Base-by-base conservation (phyloP, 2,888 invertebrate species). In the Erannis defoliaria region DNA sequence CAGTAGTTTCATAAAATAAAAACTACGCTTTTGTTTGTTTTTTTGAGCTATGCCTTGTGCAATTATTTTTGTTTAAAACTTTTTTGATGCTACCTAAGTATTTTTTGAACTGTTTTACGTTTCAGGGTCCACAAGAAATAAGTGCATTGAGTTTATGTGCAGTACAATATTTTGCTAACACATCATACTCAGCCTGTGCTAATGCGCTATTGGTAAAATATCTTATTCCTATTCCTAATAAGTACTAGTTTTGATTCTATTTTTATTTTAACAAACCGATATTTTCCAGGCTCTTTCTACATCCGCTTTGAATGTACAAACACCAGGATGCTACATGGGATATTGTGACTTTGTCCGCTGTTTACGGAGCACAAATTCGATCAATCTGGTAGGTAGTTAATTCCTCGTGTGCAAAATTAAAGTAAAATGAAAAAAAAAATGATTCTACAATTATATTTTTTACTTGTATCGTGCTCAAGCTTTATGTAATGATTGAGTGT, bases 311-410 rank as follows among this genome's bases (percentile, higher is more conserved):
- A 91, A 91, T 71, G 91, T 90, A 9, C 89, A 90, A 74, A 84
- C 93, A 8, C 84, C 88, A 19, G 93, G 93, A 38, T 95, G 95
- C 70, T 94, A 92, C 40, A 90, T 93, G 77, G 94, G 94, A 5
- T 95, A 94, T 72, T 95, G 95, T 76, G 94, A 94, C 72, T 95
- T 94, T 79, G 94, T 94, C 4, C 89, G 94, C 31, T 95, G 95
- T 71, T 81, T 95, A 43, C 84, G 94, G 71, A 87, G 94, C 72
- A 84, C 91, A 0, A 95, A 95, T 76, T 92, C 94, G 0, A 84
- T 93, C 43, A 93, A 92, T 78, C 85, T 95, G 88, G 95, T 95
- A 86, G 76, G 19, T 46, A 33, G 12, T 21, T 42, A n/a, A n/a
- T n/a, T n/a, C n/a, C n/a, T n/a, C n/a, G n/a, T n/a, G n/a, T n/a